Evolutionary conservation across 1,140 invertebrate genomes (phyloP).

Genomic region (Heliothis subflexa): DNA sequence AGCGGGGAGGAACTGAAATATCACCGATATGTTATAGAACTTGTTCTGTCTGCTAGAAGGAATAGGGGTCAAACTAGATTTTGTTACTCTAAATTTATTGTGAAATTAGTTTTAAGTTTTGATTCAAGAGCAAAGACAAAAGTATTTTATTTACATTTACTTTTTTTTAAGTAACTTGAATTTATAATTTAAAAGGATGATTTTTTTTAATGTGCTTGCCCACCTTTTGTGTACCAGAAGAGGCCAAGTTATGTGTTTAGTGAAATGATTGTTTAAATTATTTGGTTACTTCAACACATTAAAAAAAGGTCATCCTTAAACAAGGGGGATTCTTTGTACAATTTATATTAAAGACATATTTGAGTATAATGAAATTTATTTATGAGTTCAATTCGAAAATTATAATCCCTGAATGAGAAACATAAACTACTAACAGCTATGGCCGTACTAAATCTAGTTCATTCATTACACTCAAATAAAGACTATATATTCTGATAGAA

Average conservation of each 20-base stretch:
- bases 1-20: conserved; percentile 96
- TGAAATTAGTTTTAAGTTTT: not conserved
- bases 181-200: too few relatives aligned
- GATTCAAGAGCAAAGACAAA: not conserved
- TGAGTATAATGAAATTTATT: conserved; percentile 19
- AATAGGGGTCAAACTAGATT: not conserved
- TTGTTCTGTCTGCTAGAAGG: not conserved
- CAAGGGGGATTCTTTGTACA: not conserved
- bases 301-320: conserved; percentile 11
- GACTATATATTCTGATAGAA: not conserved
- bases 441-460: not conserved
- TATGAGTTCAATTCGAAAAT: not conserved
- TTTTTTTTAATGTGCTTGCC: too few relatives aligned
- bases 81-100: not conserved
- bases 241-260: too few relatives aligned
- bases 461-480: conserved; percentile 33
- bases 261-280: too few relatives aligned
- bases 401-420: too few relatives aligned
- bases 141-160: not conserved
- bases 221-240: too few relatives aligned
- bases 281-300: too few relatives aligned
- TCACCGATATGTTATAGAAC: conserved; percentile 55
- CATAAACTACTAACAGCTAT: too few relatives aligned
- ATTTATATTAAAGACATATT: conserved; percentile 3
- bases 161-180: not conserved